These are phyloP conservation scores for Camponotus fellah DNA, from an alignment of 2,888 invertebrate species.

Conservation along the genomic window DNA sequence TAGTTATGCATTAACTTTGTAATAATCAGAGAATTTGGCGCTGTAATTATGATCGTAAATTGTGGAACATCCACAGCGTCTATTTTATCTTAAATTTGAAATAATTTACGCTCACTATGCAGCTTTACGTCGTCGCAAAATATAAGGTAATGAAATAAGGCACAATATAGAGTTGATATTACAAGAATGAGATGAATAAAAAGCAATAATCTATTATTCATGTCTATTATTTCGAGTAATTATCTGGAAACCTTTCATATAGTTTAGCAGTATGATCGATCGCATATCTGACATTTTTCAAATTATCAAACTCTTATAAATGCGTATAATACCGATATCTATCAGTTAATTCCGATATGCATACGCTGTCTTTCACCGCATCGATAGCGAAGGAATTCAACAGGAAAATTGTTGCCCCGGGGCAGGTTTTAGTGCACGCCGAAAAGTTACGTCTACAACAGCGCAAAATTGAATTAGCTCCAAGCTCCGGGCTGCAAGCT, in stretches of 20 bases:
- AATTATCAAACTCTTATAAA: conserved; percentile 35
- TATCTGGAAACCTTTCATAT: conserved; percentile 4
- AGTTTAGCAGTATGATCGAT: conserved; percentile 21
- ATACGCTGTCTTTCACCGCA: conserved; percentile 39
- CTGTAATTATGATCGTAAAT: background rate
- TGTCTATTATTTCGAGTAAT: conserved; percentile 1
- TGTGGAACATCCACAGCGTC: background rate
- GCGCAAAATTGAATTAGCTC: conserved; percentile 55
- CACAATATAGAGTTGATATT: background rate
- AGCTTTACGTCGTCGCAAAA: background rate
- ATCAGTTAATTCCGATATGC: conserved; percentile 44
- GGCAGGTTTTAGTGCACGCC: conserved; percentile 52
- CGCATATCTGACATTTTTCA: background rate
- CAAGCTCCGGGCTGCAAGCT: conserved; percentile 47
- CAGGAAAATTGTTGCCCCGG: conserved; percentile 53
- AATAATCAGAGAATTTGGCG: background rate
- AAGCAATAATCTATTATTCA: conserved; percentile 5
- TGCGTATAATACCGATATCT: conserved; percentile 28
- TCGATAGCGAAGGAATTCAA: conserved; percentile 50
- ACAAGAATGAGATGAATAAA: background rate
- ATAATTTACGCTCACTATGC: background rate
- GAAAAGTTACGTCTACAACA: conserved; percentile 56
- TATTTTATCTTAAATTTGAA: background rate
- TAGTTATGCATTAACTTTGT: background rate
- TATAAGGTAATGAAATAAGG: background rate